phyloP scores from a whole-genome alignment of 2,888 invertebrate genomes.

The Rosalia funebris region DNA sequence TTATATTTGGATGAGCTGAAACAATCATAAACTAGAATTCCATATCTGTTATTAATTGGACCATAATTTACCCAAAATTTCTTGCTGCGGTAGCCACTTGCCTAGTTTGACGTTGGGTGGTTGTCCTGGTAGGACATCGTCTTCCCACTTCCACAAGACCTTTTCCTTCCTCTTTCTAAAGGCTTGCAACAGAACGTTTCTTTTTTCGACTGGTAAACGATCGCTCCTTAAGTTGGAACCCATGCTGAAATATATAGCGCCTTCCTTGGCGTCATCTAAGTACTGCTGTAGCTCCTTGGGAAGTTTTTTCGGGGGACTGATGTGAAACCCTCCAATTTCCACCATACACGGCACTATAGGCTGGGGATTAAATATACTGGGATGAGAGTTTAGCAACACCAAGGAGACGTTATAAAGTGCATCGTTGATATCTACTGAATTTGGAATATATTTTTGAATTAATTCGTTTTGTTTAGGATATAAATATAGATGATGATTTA shows the following conservation, averaged over 20 bases:
- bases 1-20: slow-evolving; percentile 31
- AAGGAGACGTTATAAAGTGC: slow-evolving; percentile 50
- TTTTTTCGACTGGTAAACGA: slow-evolving; percentile 57
- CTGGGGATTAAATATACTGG: slow-evolving; percentile 64
- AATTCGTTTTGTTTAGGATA: slow-evolving; percentile 58
- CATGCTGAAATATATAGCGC: not conserved
- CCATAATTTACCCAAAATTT: slow-evolving; percentile 58
- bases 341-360: slow-evolving; percentile 68
- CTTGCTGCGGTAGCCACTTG: slow-evolving; percentile 74
- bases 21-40: not conserved
- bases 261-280: slow-evolving; percentile 1
- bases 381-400: slow-evolving; percentile 61
- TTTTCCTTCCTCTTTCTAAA: slow-evolving; percentile 71
- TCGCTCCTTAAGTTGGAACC: not conserved
- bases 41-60: not conserved
- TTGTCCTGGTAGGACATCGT: slow-evolving; percentile 71
- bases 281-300: not conserved
- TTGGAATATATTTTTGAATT: slow-evolving; percentile 20
- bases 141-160: slow-evolving; percentile 79
- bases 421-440: slow-evolving; percentile 46
- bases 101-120: slow-evolving; percentile 79
- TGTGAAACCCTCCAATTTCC: slow-evolving; percentile 69
- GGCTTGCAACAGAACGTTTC: slow-evolving; percentile 67
- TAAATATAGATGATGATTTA: not conserved
- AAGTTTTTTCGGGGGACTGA: slow-evolving; percentile 48